Conservation (phyloP, 2,113 vertebrate species). For the Aphelocoma coerulescens region DNA sequence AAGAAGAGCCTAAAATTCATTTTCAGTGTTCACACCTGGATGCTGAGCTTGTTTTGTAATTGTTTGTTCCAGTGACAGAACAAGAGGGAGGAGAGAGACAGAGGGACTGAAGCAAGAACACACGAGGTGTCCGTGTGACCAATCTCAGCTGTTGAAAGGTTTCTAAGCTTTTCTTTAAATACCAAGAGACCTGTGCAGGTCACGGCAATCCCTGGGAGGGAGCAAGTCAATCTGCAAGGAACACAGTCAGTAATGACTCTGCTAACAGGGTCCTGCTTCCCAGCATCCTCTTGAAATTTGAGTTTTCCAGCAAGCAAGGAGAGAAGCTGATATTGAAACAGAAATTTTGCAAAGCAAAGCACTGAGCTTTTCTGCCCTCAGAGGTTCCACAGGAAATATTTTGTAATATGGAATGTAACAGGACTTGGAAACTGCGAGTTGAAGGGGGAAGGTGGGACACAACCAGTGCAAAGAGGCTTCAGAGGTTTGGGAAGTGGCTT, state of each 20-base stretch:
- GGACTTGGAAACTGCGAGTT: not conserved
- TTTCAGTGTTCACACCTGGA: accelerated
- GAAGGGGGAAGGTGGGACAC: not conserved
- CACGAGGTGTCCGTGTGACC: accelerated
- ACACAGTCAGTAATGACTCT: not conserved
- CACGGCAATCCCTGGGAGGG: not conserved
- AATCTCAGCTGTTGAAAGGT: not conserved
- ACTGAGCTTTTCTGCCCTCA: not conserved
- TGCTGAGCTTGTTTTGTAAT: not conserved
- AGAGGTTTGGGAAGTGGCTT: too few species aligned
- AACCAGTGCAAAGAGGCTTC: not conserved
- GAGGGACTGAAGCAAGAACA: not conserved
- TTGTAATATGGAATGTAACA: not conserved
- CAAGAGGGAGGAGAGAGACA: not conserved
- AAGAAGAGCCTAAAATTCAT: not conserved
- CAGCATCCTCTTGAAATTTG: not conserved
- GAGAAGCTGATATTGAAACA: not conserved
- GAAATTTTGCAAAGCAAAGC: not conserved
- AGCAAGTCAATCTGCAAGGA: not conserved
- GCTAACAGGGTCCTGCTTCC: not conserved
- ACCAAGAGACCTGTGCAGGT: not conserved
- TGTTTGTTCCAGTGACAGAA: not conserved
- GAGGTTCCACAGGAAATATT: not conserved
- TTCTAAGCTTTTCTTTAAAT: not conserved
- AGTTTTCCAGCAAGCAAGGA: not conserved